These are phyloP conservation scores for Mormyrus iriodes DNA, from an alignment of 2,113 vertebrate species.

Conservation along the genomic window DNA sequence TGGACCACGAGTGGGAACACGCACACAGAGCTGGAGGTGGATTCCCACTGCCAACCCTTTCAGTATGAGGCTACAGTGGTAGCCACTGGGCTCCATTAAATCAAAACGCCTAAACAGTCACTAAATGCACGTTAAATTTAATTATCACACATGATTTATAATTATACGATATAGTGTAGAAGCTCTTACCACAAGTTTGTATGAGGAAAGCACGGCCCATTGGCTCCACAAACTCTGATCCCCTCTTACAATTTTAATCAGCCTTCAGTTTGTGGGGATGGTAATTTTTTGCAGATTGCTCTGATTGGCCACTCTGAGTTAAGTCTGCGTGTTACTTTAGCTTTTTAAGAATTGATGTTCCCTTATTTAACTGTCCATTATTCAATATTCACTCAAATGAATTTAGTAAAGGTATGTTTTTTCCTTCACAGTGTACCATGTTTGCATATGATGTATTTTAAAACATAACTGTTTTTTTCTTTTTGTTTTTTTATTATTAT, in stretches of 20 bases:
- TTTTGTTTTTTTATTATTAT: neutral
- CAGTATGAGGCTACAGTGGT: neutral
- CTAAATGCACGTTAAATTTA: neutral
- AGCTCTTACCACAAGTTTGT: constrained; percentile 1
- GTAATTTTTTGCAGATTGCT: neutral
- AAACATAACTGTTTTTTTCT: neutral
- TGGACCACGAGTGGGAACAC: neutral
- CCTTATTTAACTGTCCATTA: neutral
- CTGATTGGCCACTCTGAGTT: neutral
- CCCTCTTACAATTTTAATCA: neutral
- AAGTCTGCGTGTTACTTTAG: neutral
- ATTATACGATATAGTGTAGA: neutral
- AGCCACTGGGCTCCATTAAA: neutral
- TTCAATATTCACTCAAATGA: neutral
- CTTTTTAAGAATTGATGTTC: neutral
- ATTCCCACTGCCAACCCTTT: neutral
- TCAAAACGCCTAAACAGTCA: neutral
- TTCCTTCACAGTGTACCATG: neutral
- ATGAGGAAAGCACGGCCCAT: neutral
- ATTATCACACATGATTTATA: constrained; percentile 8
- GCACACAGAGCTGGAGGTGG: neutral
- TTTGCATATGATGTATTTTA: neutral
- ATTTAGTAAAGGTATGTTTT: neutral
- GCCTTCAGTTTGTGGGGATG: neutral
- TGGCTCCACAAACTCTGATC: neutral